Evolutionary conservation across 2,797 vertebrate genomes (phyloP).

Genomic region (Sarcoramphus papa): DNA sequence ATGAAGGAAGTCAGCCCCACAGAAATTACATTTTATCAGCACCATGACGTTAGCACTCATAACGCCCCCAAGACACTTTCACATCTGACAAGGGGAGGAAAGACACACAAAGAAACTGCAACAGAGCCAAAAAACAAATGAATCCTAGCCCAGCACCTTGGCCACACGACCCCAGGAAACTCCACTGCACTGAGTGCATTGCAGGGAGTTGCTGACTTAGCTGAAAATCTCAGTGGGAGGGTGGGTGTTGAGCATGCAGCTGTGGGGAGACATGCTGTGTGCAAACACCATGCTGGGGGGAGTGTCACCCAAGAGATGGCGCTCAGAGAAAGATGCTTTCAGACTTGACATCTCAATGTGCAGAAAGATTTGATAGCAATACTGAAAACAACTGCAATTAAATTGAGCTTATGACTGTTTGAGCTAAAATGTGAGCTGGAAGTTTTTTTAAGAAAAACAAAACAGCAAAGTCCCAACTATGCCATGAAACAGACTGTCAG

Average conservation of each 20-base stretch:
- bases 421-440: neutral
- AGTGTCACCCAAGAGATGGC: neutral
- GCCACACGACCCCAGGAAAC: rapidly evolving
- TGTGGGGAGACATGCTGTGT: neutral
- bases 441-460: neutral
- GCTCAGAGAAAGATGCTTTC: neutral
- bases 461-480: neutral
- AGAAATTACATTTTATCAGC: neutral
- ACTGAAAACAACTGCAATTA: neutral
- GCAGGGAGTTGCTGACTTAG: neutral
- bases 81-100: neutral
- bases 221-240: neutral
- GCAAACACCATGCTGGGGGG: neutral
- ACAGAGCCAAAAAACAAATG: neutral
- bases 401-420: neutral
- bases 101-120: neutral
- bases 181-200: neutral
- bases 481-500: neutral
- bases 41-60: neutral
- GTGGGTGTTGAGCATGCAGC: neutral
- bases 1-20: neutral
- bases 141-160: neutral
- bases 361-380: neutral
- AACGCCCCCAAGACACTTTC: rapidly evolving
- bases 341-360: neutral